phyloP scores from a whole-genome alignment of 92 coral and sea anemone species.

The Meandrina meandrites region DNA sequence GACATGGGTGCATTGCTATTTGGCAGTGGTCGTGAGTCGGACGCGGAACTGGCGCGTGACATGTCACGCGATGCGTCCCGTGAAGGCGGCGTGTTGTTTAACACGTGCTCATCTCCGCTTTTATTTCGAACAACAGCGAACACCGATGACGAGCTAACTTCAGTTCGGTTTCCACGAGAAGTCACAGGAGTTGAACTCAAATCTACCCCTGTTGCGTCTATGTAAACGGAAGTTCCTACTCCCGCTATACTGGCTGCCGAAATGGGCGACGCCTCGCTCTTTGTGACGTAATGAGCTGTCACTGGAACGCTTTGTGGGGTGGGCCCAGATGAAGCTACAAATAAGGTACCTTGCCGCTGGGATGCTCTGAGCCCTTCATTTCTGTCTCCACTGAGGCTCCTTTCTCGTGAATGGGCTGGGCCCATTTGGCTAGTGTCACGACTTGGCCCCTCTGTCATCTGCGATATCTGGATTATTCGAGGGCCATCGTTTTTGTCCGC shows the following conservation, averaged over 20 bases:
- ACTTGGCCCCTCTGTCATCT: slow-evolving; percentile 9
- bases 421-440: slow-evolving; percentile 21
- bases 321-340: slow-evolving; percentile 28
- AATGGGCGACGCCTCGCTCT: slow-evolving; percentile 4
- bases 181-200: slow-evolving; percentile 16
- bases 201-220: slow-evolving; percentile 12
- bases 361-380: slow-evolving; percentile 30
- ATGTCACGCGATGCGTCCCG: slow-evolving; percentile 29
- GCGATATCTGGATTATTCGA: background rate
- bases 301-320: slow-evolving; percentile 37
- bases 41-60: background rate
- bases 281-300: slow-evolving; percentile 39
- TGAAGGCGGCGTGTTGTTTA: slow-evolving; percentile 20
- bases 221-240: slow-evolving; percentile 16
- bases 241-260: slow-evolving; percentile 13
- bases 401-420: slow-evolving; percentile 19
- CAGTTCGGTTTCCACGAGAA: slow-evolving; percentile 30
- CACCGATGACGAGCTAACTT: slow-evolving; percentile 30
- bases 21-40: background rate
- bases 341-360: slow-evolving; percentile 17
- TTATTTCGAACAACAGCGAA: slow-evolving; percentile 36
- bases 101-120: slow-evolving; percentile 35
- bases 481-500: slow-evolving; percentile 18
- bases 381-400: slow-evolving; percentile 35
- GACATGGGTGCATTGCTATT: background rate